A percentile compares a stretch with the other conserved stretches of the same genome.
Evolutionary conservation across 2,797 vertebrate species (phyloP).

Genomic region (Scolopax bukidnonensis): DNA sequence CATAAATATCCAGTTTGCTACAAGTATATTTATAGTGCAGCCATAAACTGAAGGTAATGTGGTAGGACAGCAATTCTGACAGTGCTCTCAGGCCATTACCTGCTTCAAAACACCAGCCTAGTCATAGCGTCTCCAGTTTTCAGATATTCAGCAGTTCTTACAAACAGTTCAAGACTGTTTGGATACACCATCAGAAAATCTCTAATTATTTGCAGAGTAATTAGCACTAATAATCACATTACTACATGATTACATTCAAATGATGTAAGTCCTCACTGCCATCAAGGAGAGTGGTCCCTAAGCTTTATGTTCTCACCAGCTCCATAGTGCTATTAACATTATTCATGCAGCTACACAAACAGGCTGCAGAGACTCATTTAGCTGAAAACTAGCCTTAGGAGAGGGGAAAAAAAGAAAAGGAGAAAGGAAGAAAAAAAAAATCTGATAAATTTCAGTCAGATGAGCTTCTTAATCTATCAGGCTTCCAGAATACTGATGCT

Average conservation of each 20-base stretch:
- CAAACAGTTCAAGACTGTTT: background rate
- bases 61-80: background rate
- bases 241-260: background rate
- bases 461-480: background rate
- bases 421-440: background rate
- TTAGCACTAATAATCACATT: background rate
- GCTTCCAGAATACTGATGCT: background rate
- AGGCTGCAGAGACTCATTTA: background rate
- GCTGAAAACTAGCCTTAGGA: background rate
- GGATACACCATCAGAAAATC: background rate
- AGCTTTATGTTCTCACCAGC: background rate
- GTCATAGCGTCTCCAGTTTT: background rate
- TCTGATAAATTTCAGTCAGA: background rate
- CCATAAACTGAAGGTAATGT: background rate
- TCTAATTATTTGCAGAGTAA: background rate
- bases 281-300: background rate
- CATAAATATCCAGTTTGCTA: background rate
- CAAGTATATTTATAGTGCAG: background rate
- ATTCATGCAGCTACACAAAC: background rate
- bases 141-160: background rate
- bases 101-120: background rate
- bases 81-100: background rate
- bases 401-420: background rate
- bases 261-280: background rate
- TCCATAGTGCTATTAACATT: background rate